These are phyloP conservation scores for Drosophila saltans DNA, from an alignment of 1,140 invertebrate species.

Conservation along the genomic window DNA sequence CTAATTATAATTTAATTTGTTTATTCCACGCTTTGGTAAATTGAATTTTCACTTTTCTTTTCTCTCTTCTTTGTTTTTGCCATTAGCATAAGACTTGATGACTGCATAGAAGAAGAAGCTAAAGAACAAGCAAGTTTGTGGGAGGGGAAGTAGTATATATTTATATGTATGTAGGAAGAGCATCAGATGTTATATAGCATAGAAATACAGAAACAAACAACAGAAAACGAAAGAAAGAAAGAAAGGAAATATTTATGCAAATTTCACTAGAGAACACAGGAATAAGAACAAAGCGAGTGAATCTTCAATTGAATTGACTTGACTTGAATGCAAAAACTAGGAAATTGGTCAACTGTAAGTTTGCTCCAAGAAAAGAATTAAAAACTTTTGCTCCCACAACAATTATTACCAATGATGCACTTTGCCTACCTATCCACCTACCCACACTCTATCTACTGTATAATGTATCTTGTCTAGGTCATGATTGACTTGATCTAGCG, in stretches of 20 bases:
- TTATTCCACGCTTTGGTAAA: constrained; percentile 44
- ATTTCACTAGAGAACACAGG: constrained; percentile 19
- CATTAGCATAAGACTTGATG: constrained; percentile 44
- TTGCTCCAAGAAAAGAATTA: not conserved
- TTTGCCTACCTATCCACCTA: too few species aligned
- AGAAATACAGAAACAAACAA: constrained; percentile 5
- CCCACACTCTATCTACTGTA: too few species aligned
- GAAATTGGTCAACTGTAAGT: constrained; percentile 15
- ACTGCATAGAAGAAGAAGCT: not conserved
- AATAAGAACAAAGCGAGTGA: constrained; percentile 13
- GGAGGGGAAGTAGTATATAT: not conserved
- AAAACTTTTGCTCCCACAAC: too few species aligned
- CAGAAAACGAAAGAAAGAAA: not conserved
- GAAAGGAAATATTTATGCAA: constrained; percentile 58
- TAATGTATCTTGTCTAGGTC: constrained; percentile 12
- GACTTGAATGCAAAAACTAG: not conserved
- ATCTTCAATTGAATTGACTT: constrained; percentile 15
- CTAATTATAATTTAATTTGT: constrained; percentile 69
- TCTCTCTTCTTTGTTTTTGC: constrained; percentile 34
- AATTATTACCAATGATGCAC: too few species aligned
- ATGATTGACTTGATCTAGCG: not conserved
- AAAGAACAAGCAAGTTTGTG: not conserved
- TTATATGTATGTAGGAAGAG: not conserved
- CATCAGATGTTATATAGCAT: constrained; percentile 17
- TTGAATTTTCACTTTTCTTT: constrained; percentile 56